These are phyloP conservation scores for Ellobium chinense DNA, from an alignment of 2,888 invertebrate species.

Conservation along the genomic window DNA sequence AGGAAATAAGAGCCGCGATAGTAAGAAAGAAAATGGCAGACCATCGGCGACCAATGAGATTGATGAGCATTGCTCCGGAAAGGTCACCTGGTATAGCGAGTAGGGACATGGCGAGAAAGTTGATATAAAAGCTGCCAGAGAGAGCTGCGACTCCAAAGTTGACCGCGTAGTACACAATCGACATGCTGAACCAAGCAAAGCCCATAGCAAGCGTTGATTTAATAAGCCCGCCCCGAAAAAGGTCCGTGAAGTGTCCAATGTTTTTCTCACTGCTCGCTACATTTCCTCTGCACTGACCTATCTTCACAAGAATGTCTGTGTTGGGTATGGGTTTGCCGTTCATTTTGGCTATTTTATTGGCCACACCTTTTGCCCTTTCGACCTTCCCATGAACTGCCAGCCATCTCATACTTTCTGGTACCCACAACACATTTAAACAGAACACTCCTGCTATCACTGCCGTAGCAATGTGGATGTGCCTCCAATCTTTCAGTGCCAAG, in stretches of 20 bases:
- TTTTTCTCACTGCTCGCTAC: not conserved
- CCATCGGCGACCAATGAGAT: too few species aligned
- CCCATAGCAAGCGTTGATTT: not conserved
- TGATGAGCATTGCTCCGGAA: too few species aligned
- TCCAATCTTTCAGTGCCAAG: not conserved
- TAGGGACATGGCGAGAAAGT: slow-evolving; percentile 79
- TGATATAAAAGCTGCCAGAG: slow-evolving; percentile 79
- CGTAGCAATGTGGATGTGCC: not conserved
- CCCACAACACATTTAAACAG: not conserved
- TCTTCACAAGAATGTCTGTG: slow-evolving; percentile 1
- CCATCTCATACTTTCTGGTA: slow-evolving; percentile 67
- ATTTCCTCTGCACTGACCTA: not conserved
- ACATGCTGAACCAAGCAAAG: slow-evolving; percentile 78
- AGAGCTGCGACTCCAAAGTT: slow-evolving; percentile 77
- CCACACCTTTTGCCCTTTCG: slow-evolving; percentile 55
- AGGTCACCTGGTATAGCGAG: slow-evolving; percentile 79
- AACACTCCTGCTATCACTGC: not conserved
- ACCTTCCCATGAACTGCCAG: slow-evolving; percentile 53
- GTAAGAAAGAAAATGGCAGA: too few species aligned
- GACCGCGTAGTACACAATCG: slow-evolving; percentile 79
- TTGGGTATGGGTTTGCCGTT: slow-evolving; percentile 56
- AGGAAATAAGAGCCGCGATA: too few species aligned
- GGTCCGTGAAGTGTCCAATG: not conserved
- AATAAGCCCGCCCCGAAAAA: not conserved
- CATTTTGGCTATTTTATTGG: slow-evolving; percentile 54